Evolutionary conservation across 1,140 invertebrate genomes (phyloP), one percentile per base, ranked within the genome.

Genomic region (Drosophila lacteicornis): DNA sequence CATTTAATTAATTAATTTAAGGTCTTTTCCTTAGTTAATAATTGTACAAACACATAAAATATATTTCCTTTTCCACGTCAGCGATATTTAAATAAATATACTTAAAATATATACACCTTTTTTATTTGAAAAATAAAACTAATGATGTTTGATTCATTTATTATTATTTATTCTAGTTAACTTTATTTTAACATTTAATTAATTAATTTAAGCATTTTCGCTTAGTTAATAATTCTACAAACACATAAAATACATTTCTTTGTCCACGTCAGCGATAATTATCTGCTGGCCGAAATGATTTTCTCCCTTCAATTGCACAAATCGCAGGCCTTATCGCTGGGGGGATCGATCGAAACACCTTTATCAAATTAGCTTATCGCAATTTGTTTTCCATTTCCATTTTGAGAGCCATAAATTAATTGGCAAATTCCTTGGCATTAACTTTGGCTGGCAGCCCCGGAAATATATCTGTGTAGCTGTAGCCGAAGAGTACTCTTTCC

Each of bases 281-380:
- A 60, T 73, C 38, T 11, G 45, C 30, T 15, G 11, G 3, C 27
- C 25, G 3, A 56, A 33, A 47, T 58, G 65, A 42, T 70, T 73
- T 60, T 73, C 67, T 22, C 69, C 30, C 51, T 73, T 73, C 69
- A 60, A 73, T 60, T 73, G 67, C 46, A 55, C 51, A 47, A 45
- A 69, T 36, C 27, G 45, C 2, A 13, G 36, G 3, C 55, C n/a
- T 73, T 73, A 73, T 73, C 69, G 17, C 3, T 5, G 22, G 53
- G 43, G 22, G 53, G 43, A 71, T 73, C 69, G 69, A 73, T 73
- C 69, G 53, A 17, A 73, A 73, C 22, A 38, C 36, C 67, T 73
- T 73, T 73, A 71, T 73, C 69, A 73, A 59, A 73, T 73, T 73
- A 73, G 69, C 69, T 73, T 73, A 73, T 73, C 69, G 45, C 51